Evolutionary conservation across 2,888 invertebrate genomes (phyloP), one percentile per base, ranked within the genome.

Genomic region (Athrips mouffetella): DNA sequence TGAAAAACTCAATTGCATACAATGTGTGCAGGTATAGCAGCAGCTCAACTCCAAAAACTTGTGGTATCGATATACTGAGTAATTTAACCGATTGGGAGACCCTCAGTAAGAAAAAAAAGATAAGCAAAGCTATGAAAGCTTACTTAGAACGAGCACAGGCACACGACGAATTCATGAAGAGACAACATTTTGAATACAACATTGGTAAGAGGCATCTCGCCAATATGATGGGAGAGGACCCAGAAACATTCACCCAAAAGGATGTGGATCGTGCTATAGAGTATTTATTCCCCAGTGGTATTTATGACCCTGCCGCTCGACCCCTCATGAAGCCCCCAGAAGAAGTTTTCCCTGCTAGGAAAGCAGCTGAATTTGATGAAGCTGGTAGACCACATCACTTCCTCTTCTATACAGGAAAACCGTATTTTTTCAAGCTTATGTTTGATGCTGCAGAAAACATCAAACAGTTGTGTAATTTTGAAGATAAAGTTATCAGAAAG

Each of bases 161-260:
- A 66, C 93, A 97, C 71, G 94, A 96, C 69, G 91, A 92, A 53
- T 96, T 97, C 69, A 95, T 98, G 91, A 91, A 92, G 65, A 90
- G 91, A 54, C 93, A 97, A 78, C 89, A 90, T 44, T 77, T 91
- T 8, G 96, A 98, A 66, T 99, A 92, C 77, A 93, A 96, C 75
- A 93, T 97, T 66, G 99, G 99, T 11, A 96, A 95, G 76, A 90
- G 98, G 25, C 98, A 99, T 88, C 90, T 99, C 55, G 99, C 99
- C 0, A 98, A 98, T 76, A 99, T 99, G 92, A 99, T 99, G 99
- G 98, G 98, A 0, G 93, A 94, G 77, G 94, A 98, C 88, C 93
- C 95, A 0, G 95, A 97, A 66, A 92, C 91, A 0, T 96, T 99
- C 72, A 94, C 94, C 0, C 96, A 98, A 72, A 90, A 92, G 47